A percentile compares a stretch with the other conserved stretches of the same genome.
Conservation (phyloP, 2,797 vertebrate species). For the Takifugu ocellatus region DNA sequence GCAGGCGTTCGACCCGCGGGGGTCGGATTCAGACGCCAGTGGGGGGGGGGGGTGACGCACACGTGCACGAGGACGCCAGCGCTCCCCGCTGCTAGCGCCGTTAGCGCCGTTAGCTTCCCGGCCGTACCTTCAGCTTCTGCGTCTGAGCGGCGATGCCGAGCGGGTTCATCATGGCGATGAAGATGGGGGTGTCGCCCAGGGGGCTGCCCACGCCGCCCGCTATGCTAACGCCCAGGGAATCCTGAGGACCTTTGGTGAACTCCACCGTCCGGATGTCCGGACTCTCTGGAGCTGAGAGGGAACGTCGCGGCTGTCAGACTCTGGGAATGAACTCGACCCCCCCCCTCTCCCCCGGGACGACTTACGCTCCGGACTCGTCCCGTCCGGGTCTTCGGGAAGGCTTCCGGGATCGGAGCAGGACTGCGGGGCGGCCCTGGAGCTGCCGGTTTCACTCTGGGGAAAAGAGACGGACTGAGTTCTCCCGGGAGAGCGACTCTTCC, state of each 20-base stretch:
- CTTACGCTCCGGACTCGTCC: conserved; percentile 80
- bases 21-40: conserved; percentile 11
- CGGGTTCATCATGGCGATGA: conserved; percentile 98
- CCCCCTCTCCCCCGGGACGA: too few relatives aligned
- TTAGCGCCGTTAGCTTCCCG: too few relatives aligned
- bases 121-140: conserved; percentile 85
- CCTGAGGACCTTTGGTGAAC: conserved; percentile 86
- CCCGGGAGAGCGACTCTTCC: background rate
- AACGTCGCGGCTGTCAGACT: background rate
- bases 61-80: conserved; percentile 10
- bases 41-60: conserved; percentile 30
- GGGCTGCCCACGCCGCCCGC: conserved; percentile 94
- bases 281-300: conserved; percentile 76
- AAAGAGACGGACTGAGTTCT: conserved; percentile 4
- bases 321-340: background rate
- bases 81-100: conserved; percentile 16
- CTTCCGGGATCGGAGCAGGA: conserved; percentile 70
- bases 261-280: conserved; percentile 87
- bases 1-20: conserved; percentile 36
- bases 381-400: conserved; percentile 50
- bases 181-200: conserved; percentile 93
- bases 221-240: conserved; percentile 93
- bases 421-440: conserved; percentile 68
- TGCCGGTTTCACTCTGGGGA: conserved; percentile 74
- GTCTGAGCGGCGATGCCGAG: conserved; percentile 93